A percentile compares a stretch with the other conserved stretches of the same genome.
phyloP scores from a whole-genome alignment of 2,797 vertebrate species.

The Tachyglossus aculeatus region DNA sequence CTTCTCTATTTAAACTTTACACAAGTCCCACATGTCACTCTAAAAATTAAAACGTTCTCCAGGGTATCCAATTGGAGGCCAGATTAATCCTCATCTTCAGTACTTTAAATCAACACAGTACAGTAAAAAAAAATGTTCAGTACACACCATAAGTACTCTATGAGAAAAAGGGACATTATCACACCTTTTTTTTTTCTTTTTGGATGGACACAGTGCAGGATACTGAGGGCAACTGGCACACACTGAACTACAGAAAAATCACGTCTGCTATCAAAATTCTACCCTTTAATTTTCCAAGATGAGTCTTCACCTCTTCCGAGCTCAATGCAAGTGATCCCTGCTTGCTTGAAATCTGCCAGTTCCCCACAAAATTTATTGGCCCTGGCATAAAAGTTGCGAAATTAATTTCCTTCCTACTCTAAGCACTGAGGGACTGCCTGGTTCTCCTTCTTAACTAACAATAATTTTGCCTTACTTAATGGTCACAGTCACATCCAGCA shows the following conservation, averaged over 20 bases:
- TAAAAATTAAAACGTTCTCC: slow-evolving; percentile 17
- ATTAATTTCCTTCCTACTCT: too few relatives aligned
- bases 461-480: slow-evolving; percentile 89
- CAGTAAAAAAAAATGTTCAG: slow-evolving; percentile 71
- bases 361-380: too few relatives aligned
- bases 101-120: too few relatives aligned
- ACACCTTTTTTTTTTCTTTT: slow-evolving; percentile 14
- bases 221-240: slow-evolving; percentile 42
- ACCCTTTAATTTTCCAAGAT: too few relatives aligned
- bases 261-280: too few relatives aligned
- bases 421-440: too few relatives aligned
- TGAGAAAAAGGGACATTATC: background rate
- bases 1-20: slow-evolving; percentile 67
- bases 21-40: slow-evolving; percentile 69
- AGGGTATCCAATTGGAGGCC: slow-evolving; percentile 20
- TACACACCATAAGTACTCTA: slow-evolving; percentile 20
- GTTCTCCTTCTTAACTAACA: too few relatives aligned
- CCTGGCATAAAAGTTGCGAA: too few relatives aligned
- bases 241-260: too few relatives aligned
- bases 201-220: background rate
- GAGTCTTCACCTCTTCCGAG: too few relatives aligned
- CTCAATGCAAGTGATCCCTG: too few relatives aligned
- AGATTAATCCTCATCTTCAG: slow-evolving; percentile 57
- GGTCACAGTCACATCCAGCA: slow-evolving; percentile 92
- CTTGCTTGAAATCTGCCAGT: too few relatives aligned